Conservation (phyloP, 2,797 vertebrate genomes). For the Thalassophryne amazonica region DNA sequence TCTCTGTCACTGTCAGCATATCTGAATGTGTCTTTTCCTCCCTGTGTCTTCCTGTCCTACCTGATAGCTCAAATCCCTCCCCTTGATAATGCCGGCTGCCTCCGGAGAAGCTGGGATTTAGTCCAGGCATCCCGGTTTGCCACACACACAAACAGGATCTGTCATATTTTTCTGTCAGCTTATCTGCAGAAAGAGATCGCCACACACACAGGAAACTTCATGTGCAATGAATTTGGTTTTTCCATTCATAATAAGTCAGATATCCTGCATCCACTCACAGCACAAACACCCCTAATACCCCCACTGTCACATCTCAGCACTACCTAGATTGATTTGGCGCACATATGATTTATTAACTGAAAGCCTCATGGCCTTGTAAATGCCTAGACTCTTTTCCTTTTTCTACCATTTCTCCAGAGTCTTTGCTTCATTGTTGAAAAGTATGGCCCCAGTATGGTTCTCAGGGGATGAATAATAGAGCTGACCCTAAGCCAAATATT, state of each 20-base stretch:
- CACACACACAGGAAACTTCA: slow-evolving; percentile 49
- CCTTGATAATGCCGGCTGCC: slow-evolving; percentile 29
- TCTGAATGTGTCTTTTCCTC: slow-evolving; percentile 14
- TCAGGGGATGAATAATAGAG: slow-evolving; percentile 66
- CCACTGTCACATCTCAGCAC: slow-evolving; percentile 22
- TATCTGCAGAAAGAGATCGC: slow-evolving; percentile 48
- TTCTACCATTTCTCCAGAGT: slow-evolving; percentile 45
- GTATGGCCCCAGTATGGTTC: slow-evolving; percentile 52
- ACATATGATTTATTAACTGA: slow-evolving; percentile 66
- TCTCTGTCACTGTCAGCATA: slow-evolving; percentile 32
- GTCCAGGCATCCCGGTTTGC: slow-evolving; percentile 30
- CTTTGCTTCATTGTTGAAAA: slow-evolving; percentile 59
- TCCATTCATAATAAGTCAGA: slow-evolving; percentile 43
- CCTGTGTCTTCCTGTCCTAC: slow-evolving; percentile 36
- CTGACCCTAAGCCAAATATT: slow-evolving; percentile 75
- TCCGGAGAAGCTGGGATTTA: slow-evolving; percentile 42
- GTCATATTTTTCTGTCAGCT: slow-evolving; percentile 47
- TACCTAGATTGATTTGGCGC: slow-evolving; percentile 30
- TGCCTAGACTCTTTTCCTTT: slow-evolving; percentile 60
- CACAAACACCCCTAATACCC: slow-evolving; percentile 1
- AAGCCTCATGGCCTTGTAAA: slow-evolving; percentile 61
- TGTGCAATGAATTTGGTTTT: slow-evolving; percentile 49
- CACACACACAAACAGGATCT: slow-evolving; percentile 20
- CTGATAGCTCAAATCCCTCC: slow-evolving; percentile 45
- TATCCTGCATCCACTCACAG: slow-evolving; percentile 46